Conservation (phyloP, 2,113 vertebrate species). For the Rhinolophus sinicus region DNA sequence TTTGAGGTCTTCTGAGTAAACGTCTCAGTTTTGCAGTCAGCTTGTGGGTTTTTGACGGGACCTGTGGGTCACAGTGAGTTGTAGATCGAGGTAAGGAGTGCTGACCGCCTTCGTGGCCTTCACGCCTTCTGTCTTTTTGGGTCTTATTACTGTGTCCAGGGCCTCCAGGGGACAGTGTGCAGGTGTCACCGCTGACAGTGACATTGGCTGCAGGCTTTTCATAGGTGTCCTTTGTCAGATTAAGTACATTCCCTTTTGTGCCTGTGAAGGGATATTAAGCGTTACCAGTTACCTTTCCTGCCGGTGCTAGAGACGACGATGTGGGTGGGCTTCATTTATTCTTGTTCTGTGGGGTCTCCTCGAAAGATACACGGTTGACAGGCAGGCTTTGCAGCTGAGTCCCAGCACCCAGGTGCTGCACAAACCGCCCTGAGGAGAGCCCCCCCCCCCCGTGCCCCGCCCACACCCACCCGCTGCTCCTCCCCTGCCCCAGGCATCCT, state of each 20-base stretch:
- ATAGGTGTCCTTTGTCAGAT: not conserved
- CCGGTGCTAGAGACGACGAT: not conserved
- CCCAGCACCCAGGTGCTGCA: not conserved
- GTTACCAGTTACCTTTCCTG: not conserved
- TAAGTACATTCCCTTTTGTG: not conserved
- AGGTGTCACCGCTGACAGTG: not conserved
- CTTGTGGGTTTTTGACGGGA: not conserved
- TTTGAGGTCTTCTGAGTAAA: not conserved
- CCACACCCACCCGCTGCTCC: fast-evolving
- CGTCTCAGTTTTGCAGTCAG: not conserved
- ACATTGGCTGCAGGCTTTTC: not conserved
- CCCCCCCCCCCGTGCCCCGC: not conserved
- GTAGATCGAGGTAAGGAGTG: not conserved
- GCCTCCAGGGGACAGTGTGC: not conserved
- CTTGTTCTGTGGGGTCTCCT: not conserved
- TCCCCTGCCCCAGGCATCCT: slow-evolving; percentile 87
- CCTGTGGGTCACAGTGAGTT: not conserved
- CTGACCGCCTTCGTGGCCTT: not conserved
- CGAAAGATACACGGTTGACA: not conserved
- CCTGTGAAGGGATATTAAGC: not conserved
- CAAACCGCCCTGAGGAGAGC: not conserved
- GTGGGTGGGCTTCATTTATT: too few species aligned
- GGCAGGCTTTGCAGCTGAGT: not conserved
- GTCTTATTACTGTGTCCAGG: too few species aligned
- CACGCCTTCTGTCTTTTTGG: not conserved